Evolutionary conservation across 2,888 invertebrate species (phyloP), one percentile per base, ranked within the genome.

Genomic region (Zhuqinia jingwanae): DNA sequence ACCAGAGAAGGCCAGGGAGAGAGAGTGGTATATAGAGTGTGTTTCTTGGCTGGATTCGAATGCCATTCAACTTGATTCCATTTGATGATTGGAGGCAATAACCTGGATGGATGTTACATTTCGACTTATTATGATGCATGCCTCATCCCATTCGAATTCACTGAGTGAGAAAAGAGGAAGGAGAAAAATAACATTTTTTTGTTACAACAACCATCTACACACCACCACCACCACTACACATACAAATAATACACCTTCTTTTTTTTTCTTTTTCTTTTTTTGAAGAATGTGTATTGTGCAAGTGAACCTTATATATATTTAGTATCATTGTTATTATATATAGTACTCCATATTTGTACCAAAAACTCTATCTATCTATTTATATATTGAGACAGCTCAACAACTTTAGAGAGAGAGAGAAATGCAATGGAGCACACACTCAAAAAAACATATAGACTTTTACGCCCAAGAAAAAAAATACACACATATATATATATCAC

Each of bases 1-100:
- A 10, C 2, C 15, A 2, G 47, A 10, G 47, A 47, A 47, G 47
- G 11, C 15, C 11, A 8, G 10, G 11, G 27, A 60, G 27, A 17
- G 47, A 13, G 47, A 47, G 47, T 47, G 13, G n/a, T 11, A 15
- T 11, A 47, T 2, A 15, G 65, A 45, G 45, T n/a, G 73, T 15
- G 73, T 17, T 27, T 47, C 73, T 73, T 50, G n/a, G 47, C 17
- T 73, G 73, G 73, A 73, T 76, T 56, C 76, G 56, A 76, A 42
- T 76, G 76, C 27, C 58, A 36, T 58, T 58, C 76, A 76, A 76
- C 76, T 76, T 58, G 83, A 85, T 85, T 85, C 85, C 85, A 84
- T 85, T 79, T 78, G 79, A 85, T 85, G 85, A 85, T 85, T 85
- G 85, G 68, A 84, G 77, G 85, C 70, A 85, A 79, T 85, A 78